A percentile compares a stretch with the other conserved stretches of the same genome.
These are phyloP conservation scores for Athalia cordata DNA, from an alignment of 2,888 invertebrate genomes.

Conservation along the genomic window DNA sequence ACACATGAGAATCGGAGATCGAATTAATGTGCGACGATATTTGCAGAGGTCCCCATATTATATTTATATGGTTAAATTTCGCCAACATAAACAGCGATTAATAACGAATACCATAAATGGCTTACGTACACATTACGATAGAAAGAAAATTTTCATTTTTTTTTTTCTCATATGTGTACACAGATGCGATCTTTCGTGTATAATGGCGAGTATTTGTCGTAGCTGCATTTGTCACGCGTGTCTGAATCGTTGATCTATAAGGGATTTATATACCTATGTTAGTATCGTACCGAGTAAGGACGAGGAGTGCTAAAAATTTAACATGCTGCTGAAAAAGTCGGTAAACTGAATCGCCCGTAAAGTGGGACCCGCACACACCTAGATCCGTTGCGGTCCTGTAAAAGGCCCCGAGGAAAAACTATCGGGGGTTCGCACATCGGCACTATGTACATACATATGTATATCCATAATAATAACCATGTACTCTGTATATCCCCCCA, in stretches of 20 bases:
- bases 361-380: conserved; percentile 7
- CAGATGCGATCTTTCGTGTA: conserved; percentile 64
- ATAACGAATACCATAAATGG: conserved; percentile 24
- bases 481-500: background rate
- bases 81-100: conserved; percentile 41
- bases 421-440: too few species aligned
- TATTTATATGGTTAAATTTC: background rate
- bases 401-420: background rate
- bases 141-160: background rate
- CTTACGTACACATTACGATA: background rate
- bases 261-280: too few species aligned
- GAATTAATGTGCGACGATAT: background rate
- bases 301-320: too few species aligned
- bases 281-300: too few species aligned
- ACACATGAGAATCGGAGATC: too few species aligned
- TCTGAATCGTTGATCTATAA: conserved; percentile 53
- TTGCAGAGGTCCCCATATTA: background rate
- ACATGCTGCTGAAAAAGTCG: too few species aligned
- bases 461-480: too few species aligned
- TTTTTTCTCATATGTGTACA: conserved; percentile 62
- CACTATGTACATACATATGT: too few species aligned
- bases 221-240: conserved; percentile 73
- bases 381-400: background rate
- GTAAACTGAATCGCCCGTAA: too few species aligned
- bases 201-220: conserved; percentile 63